Conservation (phyloP, 2,888 invertebrate genomes). For the Euplexia lucipara region DNA sequence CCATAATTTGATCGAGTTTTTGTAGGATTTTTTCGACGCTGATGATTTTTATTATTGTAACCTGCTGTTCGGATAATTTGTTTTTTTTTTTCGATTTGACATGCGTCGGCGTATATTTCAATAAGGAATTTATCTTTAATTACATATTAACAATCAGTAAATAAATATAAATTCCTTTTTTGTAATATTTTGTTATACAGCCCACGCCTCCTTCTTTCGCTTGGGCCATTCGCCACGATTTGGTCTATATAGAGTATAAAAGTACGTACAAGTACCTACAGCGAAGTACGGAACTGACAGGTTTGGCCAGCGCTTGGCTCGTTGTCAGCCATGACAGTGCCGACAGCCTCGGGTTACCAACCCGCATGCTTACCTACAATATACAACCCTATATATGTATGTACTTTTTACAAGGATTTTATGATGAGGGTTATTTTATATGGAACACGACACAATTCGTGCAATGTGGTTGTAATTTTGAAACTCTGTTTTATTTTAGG, state of each 20-base stretch:
- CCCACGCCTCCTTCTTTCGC: neutral
- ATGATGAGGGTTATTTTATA: neutral
- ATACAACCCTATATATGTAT: too few relatives aligned
- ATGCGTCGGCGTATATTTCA: too few relatives aligned
- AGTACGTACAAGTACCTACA: conserved; percentile 17
- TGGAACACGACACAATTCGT: neutral
- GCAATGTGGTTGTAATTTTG: neutral
- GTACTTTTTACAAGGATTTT: conserved; percentile 18
- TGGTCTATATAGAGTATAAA: conserved; percentile 15
- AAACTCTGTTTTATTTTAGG: neutral
- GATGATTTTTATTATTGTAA: too few relatives aligned
- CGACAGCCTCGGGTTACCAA: conserved; percentile 20
- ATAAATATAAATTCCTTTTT: too few relatives aligned
- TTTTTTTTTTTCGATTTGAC: too few relatives aligned
- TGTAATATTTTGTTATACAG: neutral
- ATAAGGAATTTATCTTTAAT: too few relatives aligned
- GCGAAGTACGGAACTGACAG: conserved; percentile 51
- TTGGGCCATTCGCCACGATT: conserved; percentile 21
- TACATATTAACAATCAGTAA: too few relatives aligned
- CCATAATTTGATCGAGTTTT: too few relatives aligned
- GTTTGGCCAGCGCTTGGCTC: conserved; percentile 27
- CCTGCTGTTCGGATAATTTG: too few relatives aligned
- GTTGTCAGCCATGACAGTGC: conserved; percentile 41
- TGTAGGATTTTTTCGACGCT: too few relatives aligned
- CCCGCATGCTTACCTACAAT: conserved; percentile 9